A percentile compares a stretch with the other conserved stretches of the same genome.
These are phyloP conservation scores for Deilephila porcellus DNA, from an alignment of 2,888 invertebrate species.

Conservation along the genomic window DNA sequence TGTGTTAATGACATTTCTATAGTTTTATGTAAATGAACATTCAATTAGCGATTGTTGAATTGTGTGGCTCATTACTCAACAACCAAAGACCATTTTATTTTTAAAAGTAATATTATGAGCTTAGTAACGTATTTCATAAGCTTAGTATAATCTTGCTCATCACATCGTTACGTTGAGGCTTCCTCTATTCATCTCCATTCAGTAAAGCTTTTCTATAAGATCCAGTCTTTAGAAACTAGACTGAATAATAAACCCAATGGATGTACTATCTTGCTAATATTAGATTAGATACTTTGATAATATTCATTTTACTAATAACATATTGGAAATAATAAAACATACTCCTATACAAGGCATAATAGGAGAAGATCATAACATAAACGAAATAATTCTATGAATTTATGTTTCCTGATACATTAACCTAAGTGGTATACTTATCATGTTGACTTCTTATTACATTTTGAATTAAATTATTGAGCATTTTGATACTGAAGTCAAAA, in stretches of 20 bases:
- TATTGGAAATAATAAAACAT: background rate
- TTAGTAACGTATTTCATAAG: background rate
- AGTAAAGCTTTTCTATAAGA: constrained; percentile 5
- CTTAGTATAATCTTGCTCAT: constrained; percentile 9
- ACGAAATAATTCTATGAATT: constrained; percentile 9
- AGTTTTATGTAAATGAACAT: constrained; percentile 32
- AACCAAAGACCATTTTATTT: background rate
- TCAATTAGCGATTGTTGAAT: constrained; percentile 3
- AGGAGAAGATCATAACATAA: background rate
- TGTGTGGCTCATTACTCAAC: background rate
- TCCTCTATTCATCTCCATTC: constrained; percentile 17
- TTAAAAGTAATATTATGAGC: background rate
- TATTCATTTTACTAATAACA: background rate
- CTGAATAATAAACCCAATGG: background rate
- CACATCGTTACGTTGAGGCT: background rate
- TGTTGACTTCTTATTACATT: background rate
- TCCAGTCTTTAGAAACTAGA: background rate
- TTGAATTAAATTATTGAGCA: background rate
- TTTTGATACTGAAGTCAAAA: background rate
- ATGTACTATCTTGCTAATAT: background rate
- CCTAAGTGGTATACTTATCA: background rate
- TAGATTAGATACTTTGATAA: background rate
- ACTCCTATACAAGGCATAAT: background rate
- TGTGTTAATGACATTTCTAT: constrained; percentile 35
- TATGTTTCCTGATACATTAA: background rate